Evolutionary conservation across 2,797 vertebrate genomes (phyloP).

Genomic region (Meda fulgida): DNA sequence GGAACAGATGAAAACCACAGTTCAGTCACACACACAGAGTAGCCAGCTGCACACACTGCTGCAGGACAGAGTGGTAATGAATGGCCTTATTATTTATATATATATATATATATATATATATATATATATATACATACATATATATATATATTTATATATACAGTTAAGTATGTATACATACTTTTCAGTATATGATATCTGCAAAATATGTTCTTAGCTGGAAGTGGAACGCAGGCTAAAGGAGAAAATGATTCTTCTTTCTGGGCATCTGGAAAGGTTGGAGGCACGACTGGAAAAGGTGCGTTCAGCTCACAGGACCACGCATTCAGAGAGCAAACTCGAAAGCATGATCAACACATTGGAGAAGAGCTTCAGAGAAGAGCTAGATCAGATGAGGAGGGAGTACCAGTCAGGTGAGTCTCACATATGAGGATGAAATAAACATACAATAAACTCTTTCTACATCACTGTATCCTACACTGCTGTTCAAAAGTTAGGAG

Average conservation of each 20-base stretch:
- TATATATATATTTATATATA: background rate
- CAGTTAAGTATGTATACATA: background rate
- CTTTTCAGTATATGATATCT: background rate
- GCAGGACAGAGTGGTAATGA: conserved; percentile 75
- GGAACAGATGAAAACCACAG: conserved; percentile 65
- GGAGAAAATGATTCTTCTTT: conserved; percentile 70
- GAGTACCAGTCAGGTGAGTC: conserved; percentile 83
- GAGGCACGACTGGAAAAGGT: conserved; percentile 67
- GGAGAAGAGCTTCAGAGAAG: conserved; percentile 78
- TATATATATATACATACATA: background rate
- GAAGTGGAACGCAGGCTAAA: conserved; percentile 71
- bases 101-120: background rate
- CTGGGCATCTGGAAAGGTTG: conserved; percentile 69
- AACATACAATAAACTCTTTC: background rate
- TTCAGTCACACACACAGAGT: conserved; percentile 66
- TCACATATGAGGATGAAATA: background rate
- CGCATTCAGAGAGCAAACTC: conserved; percentile 72
- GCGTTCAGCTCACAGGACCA: conserved; percentile 67
- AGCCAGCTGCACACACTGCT: conserved; percentile 65
- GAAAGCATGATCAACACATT: conserved; percentile 70
- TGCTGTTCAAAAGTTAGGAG: background rate
- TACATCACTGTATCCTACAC: background rate
- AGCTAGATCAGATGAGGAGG: conserved; percentile 82
- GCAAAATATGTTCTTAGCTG: conserved; percentile 67
- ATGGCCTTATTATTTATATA: background rate